Evolutionary conservation across 2,888 invertebrate genomes (phyloP).

Genomic region (Papilio demoleus): DNA sequence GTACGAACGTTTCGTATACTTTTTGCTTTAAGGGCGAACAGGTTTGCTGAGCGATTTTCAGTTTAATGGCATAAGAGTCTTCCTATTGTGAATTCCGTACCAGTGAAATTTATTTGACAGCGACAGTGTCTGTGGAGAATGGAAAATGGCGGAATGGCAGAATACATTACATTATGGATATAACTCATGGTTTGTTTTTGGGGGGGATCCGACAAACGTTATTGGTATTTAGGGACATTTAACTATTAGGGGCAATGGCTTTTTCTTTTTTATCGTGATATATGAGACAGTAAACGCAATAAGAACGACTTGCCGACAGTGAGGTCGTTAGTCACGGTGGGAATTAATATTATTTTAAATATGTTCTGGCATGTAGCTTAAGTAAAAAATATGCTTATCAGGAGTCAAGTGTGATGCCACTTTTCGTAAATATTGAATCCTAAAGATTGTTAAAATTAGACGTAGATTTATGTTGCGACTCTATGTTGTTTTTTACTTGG

Average conservation of each 20-base stretch:
- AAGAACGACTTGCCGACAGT: constrained; percentile 70
- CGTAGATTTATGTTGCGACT: constrained; percentile 1
- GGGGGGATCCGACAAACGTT: constrained; percentile 81
- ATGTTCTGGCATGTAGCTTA: constrained; percentile 47
- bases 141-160: constrained; percentile 81
- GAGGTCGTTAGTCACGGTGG: constrained; percentile 69
- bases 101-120: constrained; percentile 83
- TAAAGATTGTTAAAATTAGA: constrained; percentile 10
- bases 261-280: constrained; percentile 66
- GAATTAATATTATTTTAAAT: constrained; percentile 72
- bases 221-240: constrained; percentile 81
- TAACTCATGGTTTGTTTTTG: constrained; percentile 84
- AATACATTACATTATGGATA: constrained; percentile 78
- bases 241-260: constrained; percentile 72
- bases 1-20: constrained; percentile 51
- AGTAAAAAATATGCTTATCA: constrained; percentile 39
- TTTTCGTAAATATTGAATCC: constrained; percentile 7
- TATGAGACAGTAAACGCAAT: constrained; percentile 68
- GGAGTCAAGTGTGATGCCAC: constrained; percentile 26
- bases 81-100: constrained; percentile 81
- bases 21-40: constrained; percentile 59
- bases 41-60: constrained; percentile 70
- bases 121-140: constrained; percentile 81
- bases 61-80: constrained; percentile 63
- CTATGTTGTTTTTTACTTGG: not conserved